Conservation (phyloP, 2,888 invertebrate species). For the Agapostemon virescens region DNA sequence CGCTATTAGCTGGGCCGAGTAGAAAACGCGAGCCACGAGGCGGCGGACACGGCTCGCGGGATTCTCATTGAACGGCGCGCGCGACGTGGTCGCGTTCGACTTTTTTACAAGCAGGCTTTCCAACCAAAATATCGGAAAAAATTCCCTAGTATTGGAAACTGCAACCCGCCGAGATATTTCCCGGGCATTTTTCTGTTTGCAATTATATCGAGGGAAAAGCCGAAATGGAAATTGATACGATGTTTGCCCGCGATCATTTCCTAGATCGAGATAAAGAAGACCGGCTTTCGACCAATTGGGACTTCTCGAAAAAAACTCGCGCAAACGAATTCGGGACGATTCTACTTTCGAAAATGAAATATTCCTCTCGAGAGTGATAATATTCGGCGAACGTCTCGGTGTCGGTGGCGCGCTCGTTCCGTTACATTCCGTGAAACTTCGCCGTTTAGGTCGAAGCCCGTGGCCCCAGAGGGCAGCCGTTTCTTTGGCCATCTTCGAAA, state of each 20-base stretch:
- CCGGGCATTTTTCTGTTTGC: background rate
- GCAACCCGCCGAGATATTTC: background rate
- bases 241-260: background rate
- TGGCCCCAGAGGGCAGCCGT: background rate
- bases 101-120: background rate
- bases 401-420: background rate
- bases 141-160: background rate
- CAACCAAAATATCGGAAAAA: slow-evolving; percentile 2
- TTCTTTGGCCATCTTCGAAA: slow-evolving; percentile 13
- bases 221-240: background rate
- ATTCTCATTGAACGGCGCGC: background rate
- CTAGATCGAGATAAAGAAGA: background rate
- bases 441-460: background rate
- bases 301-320: background rate
- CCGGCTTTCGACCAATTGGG: background rate
- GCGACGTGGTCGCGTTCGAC: background rate
- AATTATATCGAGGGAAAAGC: background rate
- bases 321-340: background rate
- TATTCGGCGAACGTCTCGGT: background rate
- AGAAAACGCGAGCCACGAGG: background rate
- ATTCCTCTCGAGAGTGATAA: background rate
- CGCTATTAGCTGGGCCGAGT: background rate
- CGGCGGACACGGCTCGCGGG: background rate
- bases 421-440: background rate
- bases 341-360: background rate